These are phyloP conservation scores for Torymus texanus DNA, from an alignment of 2,888 invertebrate species.

Conservation along the genomic window DNA sequence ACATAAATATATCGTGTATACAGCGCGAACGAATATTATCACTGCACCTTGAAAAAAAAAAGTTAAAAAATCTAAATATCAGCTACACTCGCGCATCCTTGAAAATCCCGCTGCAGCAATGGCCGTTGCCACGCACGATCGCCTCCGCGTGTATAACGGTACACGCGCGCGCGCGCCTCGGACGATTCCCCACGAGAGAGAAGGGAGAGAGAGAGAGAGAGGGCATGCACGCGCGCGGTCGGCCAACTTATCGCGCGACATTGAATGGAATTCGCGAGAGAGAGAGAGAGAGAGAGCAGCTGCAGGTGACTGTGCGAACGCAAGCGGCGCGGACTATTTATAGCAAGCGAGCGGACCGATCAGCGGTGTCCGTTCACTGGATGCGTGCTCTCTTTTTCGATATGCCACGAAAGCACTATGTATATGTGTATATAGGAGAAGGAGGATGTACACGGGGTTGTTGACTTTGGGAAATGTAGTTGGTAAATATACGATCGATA, in stretches of 20 bases:
- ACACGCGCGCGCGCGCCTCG: neutral
- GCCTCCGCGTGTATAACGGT: constrained; percentile 36
- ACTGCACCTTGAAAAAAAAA: too few species aligned
- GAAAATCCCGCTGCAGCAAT: neutral
- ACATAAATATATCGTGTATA: too few species aligned
- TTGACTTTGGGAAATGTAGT: too few species aligned
- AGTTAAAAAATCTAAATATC: too few species aligned
- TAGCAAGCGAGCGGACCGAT: constrained; percentile 35
- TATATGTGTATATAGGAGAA: too few species aligned
- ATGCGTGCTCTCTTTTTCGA: neutral
- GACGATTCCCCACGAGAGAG: constrained; percentile 6
- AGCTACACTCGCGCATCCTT: neutral
- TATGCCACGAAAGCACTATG: neutral
- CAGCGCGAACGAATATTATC: too few species aligned
- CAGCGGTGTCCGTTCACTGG: neutral
- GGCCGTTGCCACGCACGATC: constrained; percentile 29
- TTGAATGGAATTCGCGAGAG: constrained; percentile 49
- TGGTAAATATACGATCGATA: too few species aligned
- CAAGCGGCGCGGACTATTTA: constrained; percentile 35
- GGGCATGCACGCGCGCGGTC: constrained; percentile 7
- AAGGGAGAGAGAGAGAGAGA: neutral
- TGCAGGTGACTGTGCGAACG: constrained; percentile 36
- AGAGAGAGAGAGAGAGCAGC: neutral
- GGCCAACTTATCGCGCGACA: constrained; percentile 49
- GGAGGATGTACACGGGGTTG: too few species aligned